phyloP scores from a whole-genome alignment of 2,113 vertebrate genomes.

The Fulmarus glacialis region DNA sequence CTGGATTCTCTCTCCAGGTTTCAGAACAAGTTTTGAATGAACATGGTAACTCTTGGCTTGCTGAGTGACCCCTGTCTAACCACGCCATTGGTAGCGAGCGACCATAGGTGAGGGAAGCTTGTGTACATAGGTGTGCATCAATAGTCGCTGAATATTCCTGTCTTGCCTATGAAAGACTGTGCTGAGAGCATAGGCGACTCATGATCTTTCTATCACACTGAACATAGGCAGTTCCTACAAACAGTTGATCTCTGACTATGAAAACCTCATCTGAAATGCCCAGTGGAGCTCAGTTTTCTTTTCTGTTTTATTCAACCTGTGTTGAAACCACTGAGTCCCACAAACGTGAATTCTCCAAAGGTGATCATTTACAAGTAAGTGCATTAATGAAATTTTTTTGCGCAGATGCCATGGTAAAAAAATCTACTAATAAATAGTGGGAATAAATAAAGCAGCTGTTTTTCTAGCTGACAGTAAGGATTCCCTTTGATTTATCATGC shows the following conservation, averaged over 20 bases:
- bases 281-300: neutral
- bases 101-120: neutral
- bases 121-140: neutral
- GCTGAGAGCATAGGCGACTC: fast-evolving
- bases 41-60: neutral
- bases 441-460: neutral
- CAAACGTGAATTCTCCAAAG: neutral
- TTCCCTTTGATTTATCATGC: neutral
- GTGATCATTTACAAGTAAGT: neutral
- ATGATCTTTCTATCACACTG: neutral
- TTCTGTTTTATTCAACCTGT: neutral
- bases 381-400: neutral
- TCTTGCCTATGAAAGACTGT: neutral
- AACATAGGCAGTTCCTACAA: neutral
- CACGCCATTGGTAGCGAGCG: fast-evolving
- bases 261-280: neutral
- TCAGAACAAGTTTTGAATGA: neutral
- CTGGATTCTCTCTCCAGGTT: neutral
- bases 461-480: neutral
- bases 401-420: neutral
- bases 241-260: neutral
- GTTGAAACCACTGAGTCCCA: neutral
- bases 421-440: neutral
- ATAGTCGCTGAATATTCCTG: neutral
- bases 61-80: neutral